Evolutionary conservation across 2,888 invertebrate genomes (phyloP), one percentile per base, ranked within the genome.

Genomic region (Apamea sordens): DNA sequence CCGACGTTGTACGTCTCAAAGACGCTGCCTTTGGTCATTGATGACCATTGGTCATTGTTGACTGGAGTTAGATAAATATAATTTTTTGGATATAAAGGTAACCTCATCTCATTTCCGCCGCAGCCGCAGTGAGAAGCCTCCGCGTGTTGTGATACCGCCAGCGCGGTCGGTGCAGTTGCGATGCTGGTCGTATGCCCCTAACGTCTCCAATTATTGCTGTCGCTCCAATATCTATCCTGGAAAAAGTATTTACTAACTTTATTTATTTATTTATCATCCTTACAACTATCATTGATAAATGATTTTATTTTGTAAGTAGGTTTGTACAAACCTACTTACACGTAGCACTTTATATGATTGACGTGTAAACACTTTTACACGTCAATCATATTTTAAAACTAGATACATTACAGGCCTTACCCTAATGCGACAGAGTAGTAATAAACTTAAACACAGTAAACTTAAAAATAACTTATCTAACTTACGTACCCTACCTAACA

Each of bases 121-220:
- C n/a, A 80, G 87, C 87, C 85, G 79, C 82, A 71, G 56, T 71
- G 67, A 69, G 78, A 83, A 87, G 79, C 65, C 69, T 71, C 64
- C 75, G 77, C 73, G 77, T 79, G 77, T 72, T 44, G 50, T 82
- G 82, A 74, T 80, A 56, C 64, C 74, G 79, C 75, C 76, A 76
- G 73, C 69, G 24, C 71, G 24, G 59, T 82, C 53, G n/a, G 64
- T 77, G 53, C 73, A 79, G 72, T 70, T 84, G 73, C 85, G 24
- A 41, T 84, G 82, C 79, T 76, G 74, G 41, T 76, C 68, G 65
- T 65, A 75, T 79, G 77, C 71, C 67, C 53, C 72, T 68, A 77
- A 79, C 67, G 59, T 61, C 75, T 65, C 36, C 77, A 76, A 80
- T 82, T 85, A 82, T 84, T 88, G 80, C 76, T 85, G 72, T 77